Base-by-base conservation (phyloP, 2,113 vertebrate species). In the Zingel zingel region DNA sequence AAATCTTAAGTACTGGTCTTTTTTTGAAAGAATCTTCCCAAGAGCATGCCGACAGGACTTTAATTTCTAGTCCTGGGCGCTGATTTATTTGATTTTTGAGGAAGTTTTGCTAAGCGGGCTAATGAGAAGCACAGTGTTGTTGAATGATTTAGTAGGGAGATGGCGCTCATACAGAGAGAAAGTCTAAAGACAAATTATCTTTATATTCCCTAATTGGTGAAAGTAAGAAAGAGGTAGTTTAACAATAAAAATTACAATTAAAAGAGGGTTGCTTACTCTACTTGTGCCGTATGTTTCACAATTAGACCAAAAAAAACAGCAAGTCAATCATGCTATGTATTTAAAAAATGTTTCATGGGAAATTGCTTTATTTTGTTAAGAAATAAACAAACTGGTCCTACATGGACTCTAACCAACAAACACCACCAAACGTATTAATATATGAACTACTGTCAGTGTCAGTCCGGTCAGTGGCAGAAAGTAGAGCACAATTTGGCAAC, bases 21-120 rank as follows among this genome's bases (percentile, higher is more conserved):
- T 82, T 85, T 89, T 51, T 6, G 0, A 43, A 62, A 36, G 76
- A 48, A 53, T 50, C 64, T 30, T 72, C 85, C 84, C 81, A 74
- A 79, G 82, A 88, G 86, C 83, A 87, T 47, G 30, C 85, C 94
- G 94, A 94, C 93, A 95, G 91, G 94, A 93, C 92, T 95, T 95
- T 96, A 95, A 97, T 97, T 96, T 96, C 94, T 96, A 95, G 96
- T 96, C 95, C 94, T 88, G 83, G 93, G 92, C 81, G 85, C 95
- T 96, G 96, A 97, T 97, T 96, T 97, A 96, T 97, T 96, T 96
- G 96, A 96, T 97, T 96, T 95, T 96, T 92, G 91, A 92, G 84
- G 94, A 96, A 96, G 95, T 97, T 98, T 97, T 97, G 94, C 95
- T 96, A 96, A 96, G 96, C 91, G 92, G 95, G 96, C 95, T 97